These are phyloP conservation scores for Octodonta nipae DNA, from an alignment of 2,888 invertebrate species.

Conservation along the genomic window DNA sequence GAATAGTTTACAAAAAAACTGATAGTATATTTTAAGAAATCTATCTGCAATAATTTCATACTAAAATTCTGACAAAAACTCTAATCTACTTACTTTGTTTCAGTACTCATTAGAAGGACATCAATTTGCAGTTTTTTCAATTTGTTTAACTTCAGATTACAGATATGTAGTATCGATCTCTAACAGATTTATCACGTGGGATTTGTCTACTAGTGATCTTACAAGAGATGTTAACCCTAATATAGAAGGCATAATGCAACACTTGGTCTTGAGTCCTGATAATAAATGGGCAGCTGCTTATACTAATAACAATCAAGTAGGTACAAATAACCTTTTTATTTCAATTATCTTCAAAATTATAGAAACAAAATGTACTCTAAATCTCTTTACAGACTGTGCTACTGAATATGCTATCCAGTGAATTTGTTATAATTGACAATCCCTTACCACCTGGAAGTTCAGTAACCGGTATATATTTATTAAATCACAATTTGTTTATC, in stretches of 20 bases:
- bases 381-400: conserved; percentile 57
- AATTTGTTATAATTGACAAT: conserved; percentile 75
- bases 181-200: conserved; percentile 93
- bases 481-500: conserved; percentile 61
- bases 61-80: too few relatives aligned
- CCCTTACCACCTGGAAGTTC: conserved; percentile 56
- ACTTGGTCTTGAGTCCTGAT: conserved; percentile 80
- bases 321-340: not conserved
- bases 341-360: not conserved
- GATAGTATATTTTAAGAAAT: too few relatives aligned
- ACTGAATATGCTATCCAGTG: conserved; percentile 85
- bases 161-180: conserved; percentile 92
- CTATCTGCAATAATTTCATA: too few relatives aligned
- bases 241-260: conserved; percentile 93
- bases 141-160: conserved; percentile 76
- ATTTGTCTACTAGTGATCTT: conserved; percentile 87
- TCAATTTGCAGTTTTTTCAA: conserved; percentile 91
- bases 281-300: conserved; percentile 92
- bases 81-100: too few relatives aligned
- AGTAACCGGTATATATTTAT: conserved; percentile 51
- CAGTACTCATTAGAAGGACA: conserved; percentile 95
- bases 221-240: conserved; percentile 85
- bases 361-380: not conserved
- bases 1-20: too few relatives aligned
- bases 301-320: conserved; percentile 82